Percentiles rank a stretch among this genome's conserved stretches.
These are phyloP conservation scores for Thymallus thymallus DNA, from an alignment of 2,113 vertebrate species.

Conservation along the genomic window DNA sequence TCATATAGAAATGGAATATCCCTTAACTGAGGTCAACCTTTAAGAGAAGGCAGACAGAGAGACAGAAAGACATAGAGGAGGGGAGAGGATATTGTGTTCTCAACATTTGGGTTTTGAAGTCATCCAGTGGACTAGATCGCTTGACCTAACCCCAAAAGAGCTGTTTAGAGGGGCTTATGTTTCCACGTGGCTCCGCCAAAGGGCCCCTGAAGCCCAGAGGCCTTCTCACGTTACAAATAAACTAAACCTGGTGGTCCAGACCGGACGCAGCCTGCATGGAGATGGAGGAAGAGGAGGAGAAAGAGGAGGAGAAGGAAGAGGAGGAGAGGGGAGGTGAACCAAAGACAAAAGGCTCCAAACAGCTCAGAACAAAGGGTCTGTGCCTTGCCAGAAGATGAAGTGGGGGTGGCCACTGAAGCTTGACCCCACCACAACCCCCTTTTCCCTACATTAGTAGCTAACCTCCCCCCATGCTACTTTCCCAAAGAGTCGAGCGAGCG, in stretches of 20 bases:
- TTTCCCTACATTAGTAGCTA: background rate
- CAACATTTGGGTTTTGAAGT: background rate
- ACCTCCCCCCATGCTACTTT: background rate
- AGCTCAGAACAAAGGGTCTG: background rate
- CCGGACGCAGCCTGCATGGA: background rate
- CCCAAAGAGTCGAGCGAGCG: background rate
- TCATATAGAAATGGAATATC: too few species aligned
- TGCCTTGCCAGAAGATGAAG: background rate
- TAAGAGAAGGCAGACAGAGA: background rate
- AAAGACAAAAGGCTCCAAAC: slow-evolving; percentile 8
- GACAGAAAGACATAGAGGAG: background rate
- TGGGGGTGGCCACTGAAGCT: background rate
- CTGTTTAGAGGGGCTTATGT: background rate
- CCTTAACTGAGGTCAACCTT: too few species aligned
- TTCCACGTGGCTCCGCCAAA: background rate
- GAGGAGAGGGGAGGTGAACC: slow-evolving; percentile 1
- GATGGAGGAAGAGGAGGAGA: background rate
- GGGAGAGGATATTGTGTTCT: background rate
- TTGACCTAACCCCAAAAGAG: background rate
- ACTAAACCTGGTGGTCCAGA: slow-evolving; percentile 1
- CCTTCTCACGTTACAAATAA: background rate
- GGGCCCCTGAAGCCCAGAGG: background rate
- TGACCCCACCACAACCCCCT: background rate
- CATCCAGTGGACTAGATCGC: slow-evolving; percentile 1
- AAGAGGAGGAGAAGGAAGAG: slow-evolving; percentile 1